Base-by-base conservation (phyloP, 2,113 vertebrate genomes). In the Python bivittatus region DNA sequence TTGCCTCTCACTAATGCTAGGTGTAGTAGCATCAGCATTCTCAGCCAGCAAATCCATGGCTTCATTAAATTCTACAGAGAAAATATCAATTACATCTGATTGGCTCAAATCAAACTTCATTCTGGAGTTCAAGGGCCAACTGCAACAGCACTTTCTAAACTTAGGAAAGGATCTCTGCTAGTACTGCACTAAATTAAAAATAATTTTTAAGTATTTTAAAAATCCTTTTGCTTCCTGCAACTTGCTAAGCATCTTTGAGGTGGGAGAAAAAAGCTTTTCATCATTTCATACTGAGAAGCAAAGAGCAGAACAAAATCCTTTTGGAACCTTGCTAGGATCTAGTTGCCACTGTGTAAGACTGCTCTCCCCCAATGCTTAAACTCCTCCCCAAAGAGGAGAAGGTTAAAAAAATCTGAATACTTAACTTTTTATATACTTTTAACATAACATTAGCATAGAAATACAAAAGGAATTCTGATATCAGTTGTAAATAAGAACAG, bases 51-150 rank as follows among this genome's bases (percentile, higher is more conserved):
- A 96, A 94, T 97, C 97, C 58, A 97, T 95, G 2, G 98, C 98
- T 94, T 98, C 98, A 22, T 98, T 97, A 54, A 98, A 98, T 95
- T 98, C 98, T 99, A 56, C 11, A 6, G 4, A 86, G 13, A 83
- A 60, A 52, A 58, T 10, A 57, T 52, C 29, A 90, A 58, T 84
- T 5, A 58, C 13, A 57, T n/a, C 79, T 25, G 25, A 57, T 0
- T 15, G 33, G n/a, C 52, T 54, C n/a, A 83, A 25, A 6, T 79
- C 29, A 79, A n/a, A 38, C 61, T 54, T 79, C 6, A 56, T 25
- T 58, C n/a, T 57, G 25, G 20, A 23, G n/a, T 42, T 54, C 48
- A 86, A 88, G 22, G 72, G n/a, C n/a, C 17, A 58, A 22, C 54
- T 57, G 53, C 13, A 54, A n/a, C 27, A 52, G 27, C 25, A 52